These are phyloP conservation scores for Tenebrosternarchus preto DNA, from an alignment of 2,113 vertebrate genomes.

Conservation along the genomic window DNA sequence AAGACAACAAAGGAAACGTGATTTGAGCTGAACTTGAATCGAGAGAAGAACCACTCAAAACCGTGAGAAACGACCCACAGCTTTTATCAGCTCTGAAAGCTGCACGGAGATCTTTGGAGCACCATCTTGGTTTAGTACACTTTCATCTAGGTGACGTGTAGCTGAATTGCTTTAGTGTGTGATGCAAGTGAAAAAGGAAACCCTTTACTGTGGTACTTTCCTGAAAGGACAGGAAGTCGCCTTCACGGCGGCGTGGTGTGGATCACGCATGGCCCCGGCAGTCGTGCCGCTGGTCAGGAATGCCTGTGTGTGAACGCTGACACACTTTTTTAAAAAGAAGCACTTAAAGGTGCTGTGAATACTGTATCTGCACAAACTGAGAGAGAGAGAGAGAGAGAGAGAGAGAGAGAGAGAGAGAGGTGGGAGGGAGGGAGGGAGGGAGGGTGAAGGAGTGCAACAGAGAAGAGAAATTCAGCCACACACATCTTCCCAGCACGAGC, in stretches of 20 bases:
- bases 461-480: slow-evolving; percentile 13
- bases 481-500: slow-evolving; percentile 35
- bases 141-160: slow-evolving; percentile 21
- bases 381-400: neutral
- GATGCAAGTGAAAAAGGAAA: slow-evolving; percentile 13
- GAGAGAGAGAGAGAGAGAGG: neutral
- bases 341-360: slow-evolving; percentile 1
- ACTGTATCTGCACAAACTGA: neutral
- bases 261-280: slow-evolving; percentile 4
- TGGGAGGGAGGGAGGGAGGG: neutral
- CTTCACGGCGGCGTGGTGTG: neutral
- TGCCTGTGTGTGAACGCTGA: slow-evolving; percentile 27
- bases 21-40: no score
- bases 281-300: neutral
- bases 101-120: slow-evolving; percentile 3
- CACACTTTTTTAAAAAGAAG: slow-evolving; percentile 12
- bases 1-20: slow-evolving; percentile 20
- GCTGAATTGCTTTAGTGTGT: no score
- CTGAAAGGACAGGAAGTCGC: slow-evolving; percentile 35
- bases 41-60: neutral
- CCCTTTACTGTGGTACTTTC: slow-evolving; percentile 22
- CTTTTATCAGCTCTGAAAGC: slow-evolving; percentile 10
- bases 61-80: neutral
- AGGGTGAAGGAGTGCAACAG: neutral
- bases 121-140: neutral